Base-by-base conservation (phyloP, 2,888 invertebrate genomes). In the Pediacus dermestoides region DNA sequence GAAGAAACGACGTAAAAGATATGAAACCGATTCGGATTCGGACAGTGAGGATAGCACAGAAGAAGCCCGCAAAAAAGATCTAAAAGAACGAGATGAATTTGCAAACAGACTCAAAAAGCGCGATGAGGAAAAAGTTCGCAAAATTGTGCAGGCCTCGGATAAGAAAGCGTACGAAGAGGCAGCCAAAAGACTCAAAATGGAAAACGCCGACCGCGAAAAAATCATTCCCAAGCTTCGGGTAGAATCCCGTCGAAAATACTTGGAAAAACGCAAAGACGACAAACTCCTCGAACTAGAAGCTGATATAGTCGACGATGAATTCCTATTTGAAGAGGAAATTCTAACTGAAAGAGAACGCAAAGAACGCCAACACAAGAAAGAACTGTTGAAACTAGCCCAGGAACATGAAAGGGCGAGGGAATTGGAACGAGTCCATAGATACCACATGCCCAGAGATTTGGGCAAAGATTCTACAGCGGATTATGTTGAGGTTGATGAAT, bases 391-490 rank as follows among this genome's bases (percentile, higher is more conserved):
- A 58, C 74, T 97, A 46, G 97, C 96, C 1, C 90, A 90, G 63
- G 93, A 96, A 67, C 96, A 97, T 81, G 93, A 94, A 64, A 83
- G 82, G 61, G 97, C 97, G 0, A 75, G 92, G 38, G 94, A 97
- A 63, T 70, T 95, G 42, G 94, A 95, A 72, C 85, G 88, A 64
- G 83, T 93, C 1, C 89, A 94, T 58, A 76, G 97, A 34, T 99
- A 97, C 72, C 88, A 85, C 55, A 95, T 97, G 86, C 96, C 96
- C 0, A 81, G 85, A 57, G 93, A 88, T 64, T 72, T 85, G 57
- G 82, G 83, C n/a, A 86, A 85, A 61, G 80, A 80, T 44, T 79
- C 80, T 63, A 52, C 65, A 73, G 79, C 80, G 35, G 82, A 84
- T 58, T 88, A 88, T 69, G 75, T 87, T 44, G 90, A 91, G 72